phyloP scores from a whole-genome alignment of 64 coral and sea anemone species.

The Acropora tenuis region DNA sequence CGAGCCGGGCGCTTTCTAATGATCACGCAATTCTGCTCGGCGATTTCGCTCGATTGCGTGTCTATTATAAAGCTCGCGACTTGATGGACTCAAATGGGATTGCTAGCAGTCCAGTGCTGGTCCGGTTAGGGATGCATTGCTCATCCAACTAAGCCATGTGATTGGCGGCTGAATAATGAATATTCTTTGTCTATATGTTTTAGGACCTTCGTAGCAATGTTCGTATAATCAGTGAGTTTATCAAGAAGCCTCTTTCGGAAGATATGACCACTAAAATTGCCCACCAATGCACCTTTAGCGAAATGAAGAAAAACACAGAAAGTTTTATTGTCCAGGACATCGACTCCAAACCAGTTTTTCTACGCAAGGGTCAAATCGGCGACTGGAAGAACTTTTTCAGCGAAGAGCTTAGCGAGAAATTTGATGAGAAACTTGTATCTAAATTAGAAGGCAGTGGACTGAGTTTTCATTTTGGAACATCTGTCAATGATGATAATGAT shows the following conservation, averaged over 20 bases:
- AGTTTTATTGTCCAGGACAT: neutral
- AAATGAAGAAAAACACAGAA: slow-evolving; percentile 13
- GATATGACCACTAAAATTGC: slow-evolving; percentile 8
- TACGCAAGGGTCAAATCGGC: slow-evolving; percentile 39
- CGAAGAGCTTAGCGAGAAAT: slow-evolving; percentile 20
- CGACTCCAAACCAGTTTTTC: slow-evolving; percentile 16
- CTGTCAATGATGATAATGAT: no score
- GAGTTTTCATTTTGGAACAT: neutral
- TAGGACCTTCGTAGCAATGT: slow-evolving; percentile 13
- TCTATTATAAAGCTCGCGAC: no score
- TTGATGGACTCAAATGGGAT: no score
- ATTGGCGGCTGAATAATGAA: no score
- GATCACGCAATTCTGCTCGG: no score
- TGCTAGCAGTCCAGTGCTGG: no score
- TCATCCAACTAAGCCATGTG: no score
- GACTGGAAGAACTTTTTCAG: slow-evolving; percentile 15
- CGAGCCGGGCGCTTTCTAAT: no score
- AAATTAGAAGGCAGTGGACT: slow-evolving; percentile 22
- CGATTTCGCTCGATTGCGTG: no score
- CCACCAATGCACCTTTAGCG: slow-evolving; percentile 29
- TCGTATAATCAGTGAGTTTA: slow-evolving; percentile 8
- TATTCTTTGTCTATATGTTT: neutral
- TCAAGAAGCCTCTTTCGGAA: neutral
- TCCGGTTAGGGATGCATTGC: no score
- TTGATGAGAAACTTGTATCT: neutral